Conservation (phyloP, 1,140 invertebrate genomes). For the Cataglyphis hispanica region DNA sequence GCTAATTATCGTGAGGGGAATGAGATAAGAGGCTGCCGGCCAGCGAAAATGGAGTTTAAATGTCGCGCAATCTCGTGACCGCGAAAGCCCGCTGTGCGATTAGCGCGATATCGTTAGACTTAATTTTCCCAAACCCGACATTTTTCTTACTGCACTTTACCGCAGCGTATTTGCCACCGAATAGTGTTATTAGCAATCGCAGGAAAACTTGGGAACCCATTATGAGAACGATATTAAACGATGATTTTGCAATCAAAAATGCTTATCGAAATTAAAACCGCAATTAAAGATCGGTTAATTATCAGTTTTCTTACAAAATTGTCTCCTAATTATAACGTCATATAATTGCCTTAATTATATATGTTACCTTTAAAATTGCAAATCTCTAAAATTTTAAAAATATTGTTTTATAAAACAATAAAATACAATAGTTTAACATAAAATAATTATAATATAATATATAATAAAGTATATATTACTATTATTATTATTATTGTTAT, state of each 20-base stretch:
- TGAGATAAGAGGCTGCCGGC: constrained; percentile 34
- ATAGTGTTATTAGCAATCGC: constrained; percentile 9
- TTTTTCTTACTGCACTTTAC: constrained; percentile 42
- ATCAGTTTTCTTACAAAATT: constrained; percentile 6
- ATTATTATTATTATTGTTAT: too few relatives aligned
- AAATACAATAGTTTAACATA: background rate
- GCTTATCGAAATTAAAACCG: background rate
- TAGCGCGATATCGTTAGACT: constrained; percentile 55
- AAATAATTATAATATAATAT: too few relatives aligned
- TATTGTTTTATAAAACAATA: background rate
- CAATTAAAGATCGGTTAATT: background rate
- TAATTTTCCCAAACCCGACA: constrained; percentile 50
- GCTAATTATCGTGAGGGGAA: constrained; percentile 50
- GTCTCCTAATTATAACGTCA: background rate
- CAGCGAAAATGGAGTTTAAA: constrained; percentile 51
- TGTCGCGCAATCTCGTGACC: constrained; percentile 54
- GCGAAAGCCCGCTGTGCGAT: constrained; percentile 27
- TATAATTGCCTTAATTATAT: too few relatives aligned
- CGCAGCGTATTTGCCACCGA: constrained; percentile 42
- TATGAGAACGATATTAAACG: constrained; percentile 19
- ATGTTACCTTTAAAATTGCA: background rate
- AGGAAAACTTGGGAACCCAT: background rate
- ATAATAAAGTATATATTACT: background rate
- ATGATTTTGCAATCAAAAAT: background rate
- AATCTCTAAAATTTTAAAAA: background rate